Percentiles rank a stretch among this genome's conserved stretches.
phyloP scores from a whole-genome alignment of 2,797 vertebrate species.

The Ptychadena robeensis region DNA sequence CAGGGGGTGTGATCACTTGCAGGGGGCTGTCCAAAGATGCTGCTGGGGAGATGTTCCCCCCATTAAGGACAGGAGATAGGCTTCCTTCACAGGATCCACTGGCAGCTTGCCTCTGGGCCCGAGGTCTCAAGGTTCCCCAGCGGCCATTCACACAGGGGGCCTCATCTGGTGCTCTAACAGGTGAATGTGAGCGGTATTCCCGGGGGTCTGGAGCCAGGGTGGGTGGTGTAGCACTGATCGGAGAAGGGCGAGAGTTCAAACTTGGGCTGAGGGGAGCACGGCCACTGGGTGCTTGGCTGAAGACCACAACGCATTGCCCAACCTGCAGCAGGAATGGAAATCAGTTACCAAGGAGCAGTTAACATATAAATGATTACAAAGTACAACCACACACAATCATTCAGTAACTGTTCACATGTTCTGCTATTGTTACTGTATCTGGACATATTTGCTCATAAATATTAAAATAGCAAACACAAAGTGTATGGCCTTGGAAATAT shows the following conservation, averaged over 20 bases:
- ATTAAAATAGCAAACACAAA: no score
- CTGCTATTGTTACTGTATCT: no score
- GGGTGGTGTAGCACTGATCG: conserved; percentile 93
- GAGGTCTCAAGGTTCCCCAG: conserved; percentile 92
- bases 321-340: conserved; percentile 76
- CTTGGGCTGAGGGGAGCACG: conserved; percentile 95
- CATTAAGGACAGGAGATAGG: conserved; percentile 89
- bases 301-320: conserved; percentile 96
- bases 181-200: conserved; percentile 91
- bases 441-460: no score
- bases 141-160: conserved; percentile 95
- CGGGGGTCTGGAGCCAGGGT: conserved; percentile 86
- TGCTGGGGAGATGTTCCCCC: conserved; percentile 85
- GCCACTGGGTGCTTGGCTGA: conserved; percentile 96
- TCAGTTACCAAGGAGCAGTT: background rate
- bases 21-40: conserved; percentile 83
- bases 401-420: no score
- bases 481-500: no score
- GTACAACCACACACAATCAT: no score
- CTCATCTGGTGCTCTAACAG: conserved; percentile 87
- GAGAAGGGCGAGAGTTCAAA: conserved; percentile 94
- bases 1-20: conserved; percentile 79
- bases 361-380: no score
- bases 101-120: conserved; percentile 82
- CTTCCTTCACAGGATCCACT: conserved; percentile 86